phyloP scores from a whole-genome alignment of 2,888 invertebrate species.

The Lycaena phlaeas region DNA sequence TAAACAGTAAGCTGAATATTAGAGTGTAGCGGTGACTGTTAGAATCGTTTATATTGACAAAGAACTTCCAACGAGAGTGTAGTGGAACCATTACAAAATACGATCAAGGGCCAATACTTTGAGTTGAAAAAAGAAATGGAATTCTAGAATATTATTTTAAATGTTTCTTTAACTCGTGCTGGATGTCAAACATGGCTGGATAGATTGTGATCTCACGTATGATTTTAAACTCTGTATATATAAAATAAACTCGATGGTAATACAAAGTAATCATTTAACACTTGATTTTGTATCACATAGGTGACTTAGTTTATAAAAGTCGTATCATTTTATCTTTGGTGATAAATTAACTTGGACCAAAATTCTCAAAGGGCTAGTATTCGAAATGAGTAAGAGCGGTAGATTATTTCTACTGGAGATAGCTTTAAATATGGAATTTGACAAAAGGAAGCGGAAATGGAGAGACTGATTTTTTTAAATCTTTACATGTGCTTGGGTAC shows the following conservation, averaged over 20 bases:
- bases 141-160: too few species aligned
- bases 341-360: slow-evolving; percentile 47
- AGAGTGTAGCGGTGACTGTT: too few species aligned
- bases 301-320: slow-evolving; percentile 6
- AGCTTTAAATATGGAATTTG: slow-evolving; percentile 63
- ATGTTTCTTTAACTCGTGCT: neutral
- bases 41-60: too few species aligned
- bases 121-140: too few species aligned
- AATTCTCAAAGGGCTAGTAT: slow-evolving; percentile 38
- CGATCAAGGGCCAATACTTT: neutral
- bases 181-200: slow-evolving; percentile 26
- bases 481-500: slow-evolving; percentile 61
- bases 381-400: slow-evolving; percentile 34
- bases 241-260: slow-evolving; percentile 25
- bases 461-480: slow-evolving; percentile 64
- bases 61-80: too few species aligned
- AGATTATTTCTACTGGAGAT: slow-evolving; percentile 48
- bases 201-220: slow-evolving; percentile 65
- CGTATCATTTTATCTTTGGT: slow-evolving; percentile 16
- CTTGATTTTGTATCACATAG: neutral
- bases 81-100: too few species aligned
- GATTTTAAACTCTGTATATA: slow-evolving; percentile 47
- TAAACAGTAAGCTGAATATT: too few species aligned
- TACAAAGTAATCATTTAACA: slow-evolving; percentile 31
- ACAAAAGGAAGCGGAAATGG: slow-evolving; percentile 46